These are phyloP conservation scores for Hucho hucho DNA, from an alignment of 2,113 vertebrate species.

Conservation along the genomic window DNA sequence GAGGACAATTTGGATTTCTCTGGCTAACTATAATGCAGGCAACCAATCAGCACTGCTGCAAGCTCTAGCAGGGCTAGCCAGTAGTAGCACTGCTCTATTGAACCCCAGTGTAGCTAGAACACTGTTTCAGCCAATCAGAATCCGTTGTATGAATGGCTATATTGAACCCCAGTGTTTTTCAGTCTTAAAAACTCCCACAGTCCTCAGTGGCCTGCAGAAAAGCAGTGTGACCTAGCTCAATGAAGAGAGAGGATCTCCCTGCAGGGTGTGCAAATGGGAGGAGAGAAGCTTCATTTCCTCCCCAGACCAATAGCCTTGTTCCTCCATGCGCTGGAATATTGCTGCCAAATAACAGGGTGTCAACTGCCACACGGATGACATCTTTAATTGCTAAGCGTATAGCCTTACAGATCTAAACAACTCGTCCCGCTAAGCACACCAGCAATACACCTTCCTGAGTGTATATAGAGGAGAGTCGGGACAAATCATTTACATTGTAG, in stretches of 20 bases:
- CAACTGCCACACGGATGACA: background rate
- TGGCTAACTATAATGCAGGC: no score
- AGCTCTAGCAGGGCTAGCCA: no score
- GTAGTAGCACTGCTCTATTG: no score
- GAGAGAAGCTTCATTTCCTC: slow-evolving; percentile 4
- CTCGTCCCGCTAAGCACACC: background rate
- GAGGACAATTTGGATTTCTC: background rate
- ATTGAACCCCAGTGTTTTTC: no score
- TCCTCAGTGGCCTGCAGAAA: background rate
- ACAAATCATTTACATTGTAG: no score
- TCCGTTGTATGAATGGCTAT: no score
- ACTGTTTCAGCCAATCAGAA: no score
- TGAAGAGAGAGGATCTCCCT: background rate
- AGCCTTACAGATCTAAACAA: background rate
- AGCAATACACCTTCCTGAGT: background rate
- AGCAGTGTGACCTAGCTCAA: background rate
- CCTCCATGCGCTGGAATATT: background rate
- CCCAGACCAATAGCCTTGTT: no score
- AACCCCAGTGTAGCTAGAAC: no score
- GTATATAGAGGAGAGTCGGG: background rate
- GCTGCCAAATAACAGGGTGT: background rate
- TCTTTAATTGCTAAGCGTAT: background rate
- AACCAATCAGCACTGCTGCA: no score
- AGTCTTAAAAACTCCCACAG: no score
- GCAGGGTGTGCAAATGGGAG: slow-evolving; percentile 15